Percentiles rank a stretch among this genome's conserved stretches.
Evolutionary conservation across 2,113 vertebrate genomes (phyloP).

Genomic region (Alouatta palliata): DNA sequence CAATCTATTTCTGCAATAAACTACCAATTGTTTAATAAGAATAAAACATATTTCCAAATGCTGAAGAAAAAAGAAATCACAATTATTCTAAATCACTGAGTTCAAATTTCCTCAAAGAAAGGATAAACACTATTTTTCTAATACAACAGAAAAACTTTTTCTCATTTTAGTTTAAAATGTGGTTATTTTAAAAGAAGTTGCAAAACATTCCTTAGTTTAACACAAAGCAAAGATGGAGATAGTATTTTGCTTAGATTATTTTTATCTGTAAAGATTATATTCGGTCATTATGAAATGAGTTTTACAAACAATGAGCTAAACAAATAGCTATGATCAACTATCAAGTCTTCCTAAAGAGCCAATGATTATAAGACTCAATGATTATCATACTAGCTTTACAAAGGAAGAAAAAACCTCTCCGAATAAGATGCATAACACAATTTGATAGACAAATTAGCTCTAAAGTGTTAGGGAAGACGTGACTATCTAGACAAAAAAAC

Average conservation of each 20-base stretch:
- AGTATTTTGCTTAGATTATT: neutral
- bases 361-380: neutral
- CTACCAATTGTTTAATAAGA: neutral
- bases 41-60: neutral
- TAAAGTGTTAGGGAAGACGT: neutral
- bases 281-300: neutral
- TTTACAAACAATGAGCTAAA: neutral
- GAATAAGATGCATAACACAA: neutral
- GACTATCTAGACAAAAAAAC: neutral
- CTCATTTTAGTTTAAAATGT: neutral
- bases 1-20: neutral
- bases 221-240: neutral
- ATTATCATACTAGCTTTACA: neutral
- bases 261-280: neutral
- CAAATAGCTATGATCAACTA: neutral
- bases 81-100: neutral
- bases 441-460: neutral
- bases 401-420: neutral
- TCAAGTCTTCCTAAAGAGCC: neutral
- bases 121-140: neutral
- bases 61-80: neutral
- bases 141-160: neutral
- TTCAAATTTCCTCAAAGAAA: constrained; percentile 28
- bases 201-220: neutral
- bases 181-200: neutral